Conservation (phyloP, 2,797 vertebrate genomes). For the Melanotaenia pygmaea region DNA sequence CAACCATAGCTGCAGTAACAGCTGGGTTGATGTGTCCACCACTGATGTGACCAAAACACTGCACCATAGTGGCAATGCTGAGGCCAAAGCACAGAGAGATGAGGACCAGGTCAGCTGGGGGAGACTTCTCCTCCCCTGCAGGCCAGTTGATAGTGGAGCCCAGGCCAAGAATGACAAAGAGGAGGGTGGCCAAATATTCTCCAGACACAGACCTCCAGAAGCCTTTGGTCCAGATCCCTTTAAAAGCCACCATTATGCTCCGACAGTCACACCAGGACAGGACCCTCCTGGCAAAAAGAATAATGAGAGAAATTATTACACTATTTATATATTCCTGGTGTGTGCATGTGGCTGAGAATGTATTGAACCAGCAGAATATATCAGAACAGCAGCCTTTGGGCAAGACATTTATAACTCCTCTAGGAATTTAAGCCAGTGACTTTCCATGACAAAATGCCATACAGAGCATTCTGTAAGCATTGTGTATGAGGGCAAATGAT, state of each 20-base stretch:
- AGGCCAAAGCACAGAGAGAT: slow-evolving; percentile 96
- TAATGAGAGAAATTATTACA: slow-evolving; percentile 72
- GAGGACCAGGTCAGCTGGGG: slow-evolving; percentile 90
- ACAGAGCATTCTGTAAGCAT: slow-evolving; percentile 61
- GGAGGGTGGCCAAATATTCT: slow-evolving; percentile 92
- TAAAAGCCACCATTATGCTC: slow-evolving; percentile 91
- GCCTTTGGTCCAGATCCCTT: slow-evolving; percentile 94
- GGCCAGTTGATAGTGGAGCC: slow-evolving; percentile 95
- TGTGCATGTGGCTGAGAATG: slow-evolving; percentile 59
- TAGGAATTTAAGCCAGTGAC: slow-evolving; percentile 65
- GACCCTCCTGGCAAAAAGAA: slow-evolving; percentile 86
- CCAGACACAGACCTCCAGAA: slow-evolving; percentile 95
- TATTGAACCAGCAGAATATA: slow-evolving; percentile 51
- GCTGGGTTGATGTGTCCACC: slow-evolving; percentile 96
- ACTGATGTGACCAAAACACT: slow-evolving; percentile 95
- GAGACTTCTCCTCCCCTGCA: slow-evolving; percentile 80
- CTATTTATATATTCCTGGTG: slow-evolving; percentile 69
- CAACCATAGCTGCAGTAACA: slow-evolving; percentile 93
- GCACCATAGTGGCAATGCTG: slow-evolving; percentile 95
- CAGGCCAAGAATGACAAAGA: slow-evolving; percentile 92
- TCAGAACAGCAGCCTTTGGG: slow-evolving; percentile 60
- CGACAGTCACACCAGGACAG: slow-evolving; percentile 83
- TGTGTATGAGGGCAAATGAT: slow-evolving; percentile 51
- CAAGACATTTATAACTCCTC: slow-evolving; percentile 66
- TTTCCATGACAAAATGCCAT: slow-evolving; percentile 64